phyloP scores from a whole-genome alignment of 2,113 vertebrate species.

The Ciconia boyciana region DNA sequence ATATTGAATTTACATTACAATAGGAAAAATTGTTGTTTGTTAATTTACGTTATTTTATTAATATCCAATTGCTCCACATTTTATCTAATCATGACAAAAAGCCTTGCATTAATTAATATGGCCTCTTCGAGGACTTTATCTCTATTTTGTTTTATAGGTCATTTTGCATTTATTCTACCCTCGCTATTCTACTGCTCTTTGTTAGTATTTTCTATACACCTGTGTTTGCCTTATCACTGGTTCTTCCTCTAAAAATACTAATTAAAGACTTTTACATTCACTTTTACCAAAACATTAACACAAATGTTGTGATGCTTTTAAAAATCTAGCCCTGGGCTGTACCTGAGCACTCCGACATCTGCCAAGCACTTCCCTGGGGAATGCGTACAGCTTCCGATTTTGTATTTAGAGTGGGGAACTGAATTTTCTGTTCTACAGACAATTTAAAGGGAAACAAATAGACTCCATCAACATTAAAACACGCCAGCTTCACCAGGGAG shows the following conservation, averaged over 20 bases:
- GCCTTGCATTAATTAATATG: not conserved
- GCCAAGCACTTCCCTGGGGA: not conserved
- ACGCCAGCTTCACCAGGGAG: not conserved
- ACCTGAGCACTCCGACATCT: not conserved
- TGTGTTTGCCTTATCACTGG: not conserved
- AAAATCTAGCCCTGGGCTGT: not conserved
- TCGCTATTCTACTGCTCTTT: not conserved
- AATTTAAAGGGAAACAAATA: not conserved
- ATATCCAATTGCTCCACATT: not conserved
- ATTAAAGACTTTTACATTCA: not conserved
- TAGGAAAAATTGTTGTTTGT: not conserved
- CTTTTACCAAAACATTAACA: not conserved
- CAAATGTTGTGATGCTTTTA: not conserved
- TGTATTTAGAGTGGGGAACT: not conserved
- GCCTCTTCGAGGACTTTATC: not conserved
- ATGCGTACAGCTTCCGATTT: not conserved
- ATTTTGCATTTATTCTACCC: not conserved
- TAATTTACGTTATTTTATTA: not conserved
- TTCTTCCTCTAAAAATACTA: not conserved
- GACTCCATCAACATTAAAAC: not conserved
- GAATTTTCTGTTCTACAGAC: not conserved
- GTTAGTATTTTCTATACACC: not conserved
- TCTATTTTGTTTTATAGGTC: not conserved
- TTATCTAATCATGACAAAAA: not conserved
- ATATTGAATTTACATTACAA: not conserved